Evolutionary conservation across 2,797 vertebrate genomes (phyloP), one percentile per base, ranked within the genome.

Genomic region (Dromococcyx pavoninus): DNA sequence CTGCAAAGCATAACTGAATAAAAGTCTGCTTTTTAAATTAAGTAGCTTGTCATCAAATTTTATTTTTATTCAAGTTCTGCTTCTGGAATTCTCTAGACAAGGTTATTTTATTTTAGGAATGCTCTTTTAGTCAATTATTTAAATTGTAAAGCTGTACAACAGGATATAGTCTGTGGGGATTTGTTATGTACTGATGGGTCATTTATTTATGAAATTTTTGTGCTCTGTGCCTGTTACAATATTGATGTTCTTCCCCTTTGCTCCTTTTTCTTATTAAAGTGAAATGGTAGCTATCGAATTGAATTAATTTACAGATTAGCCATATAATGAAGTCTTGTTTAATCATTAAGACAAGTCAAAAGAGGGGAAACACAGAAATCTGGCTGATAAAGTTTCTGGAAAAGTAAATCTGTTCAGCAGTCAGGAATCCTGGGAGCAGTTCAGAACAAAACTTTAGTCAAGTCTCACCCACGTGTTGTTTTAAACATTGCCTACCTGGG

Each of bases 291-390:
- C 51, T 90, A 94, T 90, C 93, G 89, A 91, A 85, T 32, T 50
- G 71, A 95, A 94, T 83, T 87, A 73, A 88, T 93, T 90, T 94
- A 88, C 80, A 90, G 89, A 93, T 94, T 76, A 90, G 30, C 71
- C 83, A 44, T 88, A 81, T 76, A 92, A 96, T 56, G 44, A 86
- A 96, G 69, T 58, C 62, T 61, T 75, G 88, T 62, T 92, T 92
- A 86, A 94, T 79, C 67, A 79, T 74, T 74, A 73, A 73, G 39
- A 78, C 0, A 13, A 91, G 66, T 17, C 13, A 27, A 48, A 91
- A 81, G 35, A 66, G 23, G 4, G 39, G 44, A 77, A 75, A 41
- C 24, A 37, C 24, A 67, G 33, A 54, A 74, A 58, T 33, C 23
- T 28, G 66, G 28, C 35, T 65, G 35, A 33, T 5, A 22, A 28